Evolutionary conservation across 2,888 invertebrate species (phyloP), one percentile per base, ranked within the genome.

Genomic region (Synergus itoensis): DNA sequence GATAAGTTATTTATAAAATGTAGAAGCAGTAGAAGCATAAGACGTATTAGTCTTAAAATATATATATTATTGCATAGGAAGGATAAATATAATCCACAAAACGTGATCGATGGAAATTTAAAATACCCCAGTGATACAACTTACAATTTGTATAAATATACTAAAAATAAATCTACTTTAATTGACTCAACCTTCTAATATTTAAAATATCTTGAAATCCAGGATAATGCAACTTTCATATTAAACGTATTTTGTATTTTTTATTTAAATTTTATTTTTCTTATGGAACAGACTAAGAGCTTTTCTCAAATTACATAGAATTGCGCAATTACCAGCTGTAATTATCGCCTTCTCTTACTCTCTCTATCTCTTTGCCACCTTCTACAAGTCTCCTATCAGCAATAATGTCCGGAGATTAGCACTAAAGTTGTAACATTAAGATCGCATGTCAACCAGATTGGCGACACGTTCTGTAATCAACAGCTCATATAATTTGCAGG

Each of bases 381-480:
- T 14, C 14, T 28, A 40, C 8, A 16, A n/a, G 14, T 41, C n/a
- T n/a, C 64, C 36, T 64, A 40, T 64, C 64, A 9, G 40, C 16
- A 64, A 41, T 64, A 64, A 64, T 64, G 64, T 64, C 64, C 16
- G n/a, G 64, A 64, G 40, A 64, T 64, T 64, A 41, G 14, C 40
- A 64, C 16, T 12, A 11, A 64, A 16, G 28, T 28, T 63, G 36
- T 63, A 63, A 28, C 62, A 45, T 45, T 45, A 45, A 36, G 40
- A 64, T 64, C 14, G 40, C 11, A n/a, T 64, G 64, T 64, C 40
- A 16, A 41, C 40, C 40, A 40, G 40, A 64, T 40, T n/a, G 64
- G 40, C 36, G 40, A 64, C 64, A 64, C n/a, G 16, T 11, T 64
- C 64, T 40, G 16, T 40, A 40, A 64, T 64, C 64, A 41, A 36